Percentiles rank a stretch among this genome's conserved stretches.
Evolutionary conservation across 1,140 invertebrate species (phyloP).

Genomic region (Asbolus verrucosus): DNA sequence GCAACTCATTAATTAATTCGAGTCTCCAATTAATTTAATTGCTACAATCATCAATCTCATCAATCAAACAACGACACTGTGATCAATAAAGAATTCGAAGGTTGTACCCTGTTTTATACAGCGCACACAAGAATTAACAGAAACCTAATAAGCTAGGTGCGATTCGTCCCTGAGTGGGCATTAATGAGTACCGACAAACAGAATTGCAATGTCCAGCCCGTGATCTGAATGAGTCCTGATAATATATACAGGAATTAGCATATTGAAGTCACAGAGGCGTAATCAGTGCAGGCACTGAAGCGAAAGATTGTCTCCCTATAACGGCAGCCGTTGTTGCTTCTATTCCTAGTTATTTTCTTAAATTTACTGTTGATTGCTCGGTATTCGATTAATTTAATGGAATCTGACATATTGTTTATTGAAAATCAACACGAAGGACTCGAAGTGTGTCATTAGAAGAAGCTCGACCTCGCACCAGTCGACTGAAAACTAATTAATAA

Average conservation of each 20-base stretch:
- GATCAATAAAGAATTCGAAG: constrained; percentile 27
- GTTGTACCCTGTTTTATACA: constrained; percentile 12
- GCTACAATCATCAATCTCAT: constrained; percentile 32
- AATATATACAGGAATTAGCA: constrained; percentile 38
- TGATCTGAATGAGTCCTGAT: constrained; percentile 29
- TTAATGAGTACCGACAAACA: constrained; percentile 35
- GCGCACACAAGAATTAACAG: constrained; percentile 22
- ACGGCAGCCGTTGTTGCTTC: constrained; percentile 9
- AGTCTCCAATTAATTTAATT: constrained; percentile 32
- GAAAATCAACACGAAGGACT: constrained; percentile 29
- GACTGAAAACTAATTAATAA: background rate
- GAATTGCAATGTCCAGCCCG: constrained; percentile 34
- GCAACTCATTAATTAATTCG: constrained; percentile 22
- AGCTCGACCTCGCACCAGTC: constrained; percentile 1
- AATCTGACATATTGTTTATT: constrained; percentile 32
- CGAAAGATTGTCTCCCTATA: constrained; percentile 33
- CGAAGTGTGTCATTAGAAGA: constrained; percentile 5
- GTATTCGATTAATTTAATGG: constrained; percentile 34
- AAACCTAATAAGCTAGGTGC: constrained; percentile 24
- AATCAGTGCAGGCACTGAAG: constrained; percentile 26
- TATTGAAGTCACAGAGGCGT: constrained; percentile 37
- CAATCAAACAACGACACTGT: constrained; percentile 30
- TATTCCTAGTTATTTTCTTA: constrained; percentile 32
- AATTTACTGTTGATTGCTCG: constrained; percentile 33
- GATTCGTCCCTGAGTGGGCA: constrained; percentile 9